A percentile compares a stretch with the other conserved stretches of the same genome.
phyloP scores from a whole-genome alignment of 2,113 vertebrate genomes.

The Lontra canadensis region DNA sequence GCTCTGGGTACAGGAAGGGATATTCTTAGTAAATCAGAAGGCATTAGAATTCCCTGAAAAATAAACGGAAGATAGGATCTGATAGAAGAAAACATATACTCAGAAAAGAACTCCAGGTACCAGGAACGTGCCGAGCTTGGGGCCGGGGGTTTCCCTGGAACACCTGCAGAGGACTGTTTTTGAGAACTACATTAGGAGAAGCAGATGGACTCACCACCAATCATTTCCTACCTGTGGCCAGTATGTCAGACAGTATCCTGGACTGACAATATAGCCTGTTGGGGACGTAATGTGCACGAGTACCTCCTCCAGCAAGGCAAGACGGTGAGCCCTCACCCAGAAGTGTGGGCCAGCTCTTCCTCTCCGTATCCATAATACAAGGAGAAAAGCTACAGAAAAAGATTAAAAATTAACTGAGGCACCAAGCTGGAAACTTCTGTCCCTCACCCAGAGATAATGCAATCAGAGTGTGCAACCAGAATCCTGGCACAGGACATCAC shows the following conservation, averaged over 20 bases:
- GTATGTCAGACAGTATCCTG: not conserved
- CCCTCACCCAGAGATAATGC: not conserved
- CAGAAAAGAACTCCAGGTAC: not conserved
- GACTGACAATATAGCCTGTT: not conserved
- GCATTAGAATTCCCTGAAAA: not conserved
- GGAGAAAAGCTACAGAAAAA: not conserved
- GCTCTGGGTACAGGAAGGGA: not conserved
- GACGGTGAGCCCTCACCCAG: not conserved
- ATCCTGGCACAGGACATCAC: not conserved
- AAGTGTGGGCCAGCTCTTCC: not conserved
- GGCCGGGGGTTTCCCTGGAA: not conserved
- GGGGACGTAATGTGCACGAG: not conserved
- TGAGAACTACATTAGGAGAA: not conserved
- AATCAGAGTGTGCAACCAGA: not conserved
- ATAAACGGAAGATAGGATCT: not conserved
- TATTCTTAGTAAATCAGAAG: not conserved
- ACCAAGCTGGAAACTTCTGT: not conserved
- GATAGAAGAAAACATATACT: not conserved
- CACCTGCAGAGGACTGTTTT: rapidly evolving
- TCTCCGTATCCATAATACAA: not conserved
- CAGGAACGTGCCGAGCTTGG: no score
- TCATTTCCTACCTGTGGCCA: not conserved
- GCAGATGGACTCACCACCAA: not conserved
- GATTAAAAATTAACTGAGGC: not conserved
- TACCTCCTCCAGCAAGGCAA: not conserved